A percentile compares a stretch with the other conserved stretches of the same genome.
Conservation (phyloP, 2,797 vertebrate genomes). For the Enteromius mattozi region DNA sequence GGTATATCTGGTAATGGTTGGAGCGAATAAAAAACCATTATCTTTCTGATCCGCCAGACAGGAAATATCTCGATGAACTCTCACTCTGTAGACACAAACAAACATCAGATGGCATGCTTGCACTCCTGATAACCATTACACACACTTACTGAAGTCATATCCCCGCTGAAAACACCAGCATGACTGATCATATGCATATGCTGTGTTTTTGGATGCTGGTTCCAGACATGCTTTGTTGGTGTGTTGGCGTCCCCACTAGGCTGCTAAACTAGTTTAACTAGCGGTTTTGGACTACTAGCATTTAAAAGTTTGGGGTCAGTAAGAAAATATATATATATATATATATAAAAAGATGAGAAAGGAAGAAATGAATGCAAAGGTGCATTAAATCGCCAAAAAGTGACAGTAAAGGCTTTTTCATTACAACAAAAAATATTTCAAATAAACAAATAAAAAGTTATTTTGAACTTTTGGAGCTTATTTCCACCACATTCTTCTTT, state of each 20-base stretch:
- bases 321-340: not conserved
- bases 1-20: slow-evolving; percentile 29
- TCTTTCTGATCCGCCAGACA: slow-evolving; percentile 41
- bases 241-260: not conserved
- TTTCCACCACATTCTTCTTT: not conserved
- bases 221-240: not conserved
- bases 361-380: not conserved
- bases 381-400: not conserved
- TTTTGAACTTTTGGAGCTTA: not conserved
- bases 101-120: slow-evolving; percentile 43
- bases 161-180: slow-evolving; percentile 14
- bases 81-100: slow-evolving; percentile 43
- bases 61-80: slow-evolving; percentile 45
- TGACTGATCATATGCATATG: slow-evolving; percentile 31
- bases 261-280: not conserved
- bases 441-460: not conserved
- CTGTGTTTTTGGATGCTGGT: not conserved
- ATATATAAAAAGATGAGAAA: not conserved
- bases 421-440: not conserved
- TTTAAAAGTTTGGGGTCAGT: not conserved
- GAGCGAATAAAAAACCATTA: slow-evolving; percentile 39
- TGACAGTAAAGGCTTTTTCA: not conserved
- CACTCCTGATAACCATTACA: slow-evolving; percentile 20
- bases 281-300: not conserved
- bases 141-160: slow-evolving; percentile 21